Conservation (phyloP, 2,888 invertebrate genomes). For the Belgica antarctica region DNA sequence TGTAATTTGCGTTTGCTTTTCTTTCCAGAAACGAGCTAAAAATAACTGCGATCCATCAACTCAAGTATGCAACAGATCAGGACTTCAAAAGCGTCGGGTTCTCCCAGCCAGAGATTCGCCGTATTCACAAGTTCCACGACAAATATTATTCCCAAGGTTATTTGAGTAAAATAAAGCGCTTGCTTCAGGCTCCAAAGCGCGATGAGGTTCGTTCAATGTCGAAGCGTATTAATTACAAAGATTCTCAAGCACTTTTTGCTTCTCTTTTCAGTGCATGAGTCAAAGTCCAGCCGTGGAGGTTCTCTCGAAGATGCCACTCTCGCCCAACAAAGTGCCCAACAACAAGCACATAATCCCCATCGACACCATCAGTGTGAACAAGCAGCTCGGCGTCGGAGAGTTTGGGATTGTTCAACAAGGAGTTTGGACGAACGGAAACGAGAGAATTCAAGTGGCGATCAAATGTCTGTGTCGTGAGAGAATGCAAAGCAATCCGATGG, state of each 20-base stretch:
- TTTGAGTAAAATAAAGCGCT: conserved; percentile 84
- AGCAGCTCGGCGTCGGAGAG: conserved; percentile 93
- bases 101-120: conserved; percentile 90
- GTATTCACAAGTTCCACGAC: conserved; percentile 89
- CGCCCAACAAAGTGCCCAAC: conserved; percentile 54
- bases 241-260: too few relatives aligned
- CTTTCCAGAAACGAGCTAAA: conserved; percentile 78
- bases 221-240: too few relatives aligned
- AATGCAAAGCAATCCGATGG: conserved; percentile 93
- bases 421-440: conserved; percentile 92
- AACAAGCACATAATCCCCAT: conserved; percentile 88
- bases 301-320: conserved; percentile 51
- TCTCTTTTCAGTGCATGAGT: conserved; percentile 27
- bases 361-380: conserved; percentile 88
- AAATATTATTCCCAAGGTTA: conserved; percentile 93
- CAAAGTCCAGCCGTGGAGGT: conserved; percentile 46
- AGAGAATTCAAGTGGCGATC: conserved; percentile 93
- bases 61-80: conserved; percentile 92
- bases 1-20: conserved; percentile 44
- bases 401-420: conserved; percentile 98
- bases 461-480: conserved; percentile 93
- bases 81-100: conserved; percentile 89
- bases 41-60: conserved; percentile 79
- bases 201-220: conserved; percentile 29
- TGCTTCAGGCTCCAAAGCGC: conserved; percentile 59